A percentile compares a stretch with the other conserved stretches of the same genome.
Evolutionary conservation across 2,888 invertebrate genomes (phyloP).

Genomic region (Eristalis tenax): DNA sequence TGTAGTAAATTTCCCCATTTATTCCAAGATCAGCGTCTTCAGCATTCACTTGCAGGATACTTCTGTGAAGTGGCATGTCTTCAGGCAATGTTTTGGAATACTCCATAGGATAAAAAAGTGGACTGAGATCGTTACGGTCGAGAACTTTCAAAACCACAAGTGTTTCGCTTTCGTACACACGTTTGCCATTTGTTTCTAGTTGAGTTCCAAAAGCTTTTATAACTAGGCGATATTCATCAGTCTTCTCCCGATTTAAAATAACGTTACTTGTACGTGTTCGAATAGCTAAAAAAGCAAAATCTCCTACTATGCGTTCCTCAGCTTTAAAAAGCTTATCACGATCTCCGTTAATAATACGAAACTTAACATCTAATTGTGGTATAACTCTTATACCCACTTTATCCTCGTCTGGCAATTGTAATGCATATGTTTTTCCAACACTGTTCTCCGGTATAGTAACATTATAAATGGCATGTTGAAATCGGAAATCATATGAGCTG

Average conservation of each 20-base stretch:
- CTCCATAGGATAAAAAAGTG: constrained; percentile 94
- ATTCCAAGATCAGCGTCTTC: constrained; percentile 98
- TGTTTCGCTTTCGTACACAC: constrained; percentile 87
- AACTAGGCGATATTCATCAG: constrained; percentile 90
- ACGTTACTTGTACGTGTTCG: constrained; percentile 94
- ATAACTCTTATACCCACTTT: constrained; percentile 90
- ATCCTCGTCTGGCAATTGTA: constrained; percentile 86
- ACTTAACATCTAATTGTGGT: constrained; percentile 86
- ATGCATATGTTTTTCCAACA: constrained; percentile 92
- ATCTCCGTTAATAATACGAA: constrained; percentile 93
- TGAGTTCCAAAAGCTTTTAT: constrained; percentile 87
- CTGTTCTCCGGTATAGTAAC: constrained; percentile 96
- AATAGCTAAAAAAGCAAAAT: constrained; percentile 95
- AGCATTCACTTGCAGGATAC: constrained; percentile 90
- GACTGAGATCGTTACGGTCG: constrained; percentile 95
- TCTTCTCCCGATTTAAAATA: constrained; percentile 95
- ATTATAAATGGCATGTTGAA: constrained; percentile 90
- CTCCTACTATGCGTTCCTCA: constrained; percentile 93
- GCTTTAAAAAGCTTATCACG: constrained; percentile 95
- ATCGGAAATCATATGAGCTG: constrained; percentile 83
- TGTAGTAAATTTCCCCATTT: constrained; percentile 98
- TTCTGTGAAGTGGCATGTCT: constrained; percentile 92
- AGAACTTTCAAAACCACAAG: constrained; percentile 87
- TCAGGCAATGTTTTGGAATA: constrained; percentile 94
- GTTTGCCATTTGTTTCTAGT: constrained; percentile 83